A percentile compares a stretch with the other conserved stretches of the same genome.
Conservation (phyloP, 2,888 invertebrate genomes). For the Tipula vernalis region DNA sequence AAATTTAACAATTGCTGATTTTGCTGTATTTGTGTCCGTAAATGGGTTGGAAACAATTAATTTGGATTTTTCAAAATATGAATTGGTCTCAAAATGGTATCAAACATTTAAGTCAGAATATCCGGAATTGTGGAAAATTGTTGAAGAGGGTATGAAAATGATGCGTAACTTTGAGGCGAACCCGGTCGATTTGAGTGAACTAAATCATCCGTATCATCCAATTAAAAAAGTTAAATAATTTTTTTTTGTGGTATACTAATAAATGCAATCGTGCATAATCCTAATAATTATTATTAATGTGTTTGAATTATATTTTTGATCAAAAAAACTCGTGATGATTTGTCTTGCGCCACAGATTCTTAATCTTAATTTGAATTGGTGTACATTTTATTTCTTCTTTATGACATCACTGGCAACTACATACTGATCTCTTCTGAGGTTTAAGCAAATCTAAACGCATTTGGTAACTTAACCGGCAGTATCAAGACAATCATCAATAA, state of each 20-base stretch:
- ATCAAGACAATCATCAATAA: no score
- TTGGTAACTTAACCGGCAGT: no score
- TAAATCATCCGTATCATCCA: conserved; percentile 64
- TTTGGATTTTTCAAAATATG: conserved; percentile 40
- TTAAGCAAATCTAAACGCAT: no score
- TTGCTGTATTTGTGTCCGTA: conserved; percentile 55
- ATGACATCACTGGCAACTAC: no score
- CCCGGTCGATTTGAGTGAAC: conserved; percentile 56
- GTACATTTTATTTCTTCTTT: no score
- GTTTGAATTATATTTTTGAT: no score
- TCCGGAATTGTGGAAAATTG: conserved; percentile 58
- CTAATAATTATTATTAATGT: no score
- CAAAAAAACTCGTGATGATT: no score
- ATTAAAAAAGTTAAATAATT: conserved; percentile 39
- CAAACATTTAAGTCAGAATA: conserved; percentile 51
- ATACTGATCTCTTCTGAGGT: no score
- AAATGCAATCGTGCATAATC: no score
- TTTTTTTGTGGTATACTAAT: neutral
- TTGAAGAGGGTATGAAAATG: conserved; percentile 53
- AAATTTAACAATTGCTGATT: conserved; percentile 61
- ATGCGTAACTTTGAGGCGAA: conserved; percentile 53
- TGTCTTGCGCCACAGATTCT: no score
- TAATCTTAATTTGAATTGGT: no score
- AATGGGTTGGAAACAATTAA: conserved; percentile 62
- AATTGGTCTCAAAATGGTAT: conserved; percentile 53